A percentile compares a stretch with the other conserved stretches of the same genome.
Conservation (phyloP, 2,888 invertebrate genomes). For the Barypeithes pellucidus region DNA sequence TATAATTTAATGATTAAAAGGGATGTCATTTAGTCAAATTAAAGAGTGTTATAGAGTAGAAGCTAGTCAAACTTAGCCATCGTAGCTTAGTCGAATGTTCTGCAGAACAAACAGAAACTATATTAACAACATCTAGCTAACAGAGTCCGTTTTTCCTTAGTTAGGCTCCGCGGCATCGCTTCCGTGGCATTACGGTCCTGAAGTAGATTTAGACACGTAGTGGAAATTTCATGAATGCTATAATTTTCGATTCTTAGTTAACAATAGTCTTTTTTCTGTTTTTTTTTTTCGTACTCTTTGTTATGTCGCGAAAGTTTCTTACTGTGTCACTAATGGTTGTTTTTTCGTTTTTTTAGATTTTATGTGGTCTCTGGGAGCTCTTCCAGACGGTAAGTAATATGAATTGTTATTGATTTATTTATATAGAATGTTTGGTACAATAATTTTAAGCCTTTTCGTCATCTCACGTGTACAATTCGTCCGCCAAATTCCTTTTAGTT, state of each 20-base stretch:
- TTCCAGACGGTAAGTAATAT: slow-evolving; percentile 92
- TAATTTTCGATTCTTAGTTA: slow-evolving; percentile 56
- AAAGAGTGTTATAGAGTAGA: slow-evolving; percentile 48
- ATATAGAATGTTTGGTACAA: background rate
- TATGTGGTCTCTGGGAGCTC: slow-evolving; percentile 98
- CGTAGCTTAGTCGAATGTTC: slow-evolving; percentile 64
- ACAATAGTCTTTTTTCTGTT: slow-evolving; percentile 47
- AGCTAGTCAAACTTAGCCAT: slow-evolving; percentile 50
- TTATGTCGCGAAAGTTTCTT: slow-evolving; percentile 17
- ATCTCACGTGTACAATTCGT: no score
- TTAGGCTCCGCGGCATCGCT: slow-evolving; percentile 56
- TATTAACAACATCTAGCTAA: slow-evolving; percentile 48
- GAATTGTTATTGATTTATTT: background rate
- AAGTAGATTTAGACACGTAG: slow-evolving; percentile 69
- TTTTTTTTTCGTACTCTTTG: slow-evolving; percentile 32
- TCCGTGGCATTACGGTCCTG: slow-evolving; percentile 54
- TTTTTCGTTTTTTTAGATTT: slow-evolving; percentile 87
- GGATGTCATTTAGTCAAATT: slow-evolving; percentile 20
- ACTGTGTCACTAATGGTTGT: slow-evolving; percentile 63
- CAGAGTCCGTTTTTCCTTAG: slow-evolving; percentile 52
- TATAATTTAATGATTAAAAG: no score
- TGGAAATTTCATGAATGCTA: slow-evolving; percentile 71
- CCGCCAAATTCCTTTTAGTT: no score
- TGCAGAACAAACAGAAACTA: slow-evolving; percentile 56
- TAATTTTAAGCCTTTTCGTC: no score